These are phyloP conservation scores for Mellivora capensis DNA, from an alignment of 2,113 vertebrate species.

Conservation along the genomic window DNA sequence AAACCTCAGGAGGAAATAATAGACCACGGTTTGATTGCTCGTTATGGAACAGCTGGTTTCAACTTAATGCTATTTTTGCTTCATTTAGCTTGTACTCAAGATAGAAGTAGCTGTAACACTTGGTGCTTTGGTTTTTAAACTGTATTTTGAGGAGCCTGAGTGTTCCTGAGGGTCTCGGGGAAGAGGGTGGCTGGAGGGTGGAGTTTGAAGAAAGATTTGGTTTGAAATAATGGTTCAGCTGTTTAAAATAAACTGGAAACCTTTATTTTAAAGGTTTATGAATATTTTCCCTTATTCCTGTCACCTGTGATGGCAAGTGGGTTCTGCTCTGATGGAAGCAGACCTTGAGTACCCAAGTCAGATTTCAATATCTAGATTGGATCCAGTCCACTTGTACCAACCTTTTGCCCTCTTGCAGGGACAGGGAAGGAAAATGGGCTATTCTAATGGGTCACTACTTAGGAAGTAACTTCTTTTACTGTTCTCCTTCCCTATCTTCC, in stretches of 20 bases:
- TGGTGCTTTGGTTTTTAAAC: neutral
- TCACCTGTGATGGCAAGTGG: neutral
- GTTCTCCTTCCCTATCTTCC: neutral
- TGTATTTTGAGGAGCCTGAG: slow-evolving; percentile 16
- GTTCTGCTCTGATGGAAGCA: neutral
- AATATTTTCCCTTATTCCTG: neutral
- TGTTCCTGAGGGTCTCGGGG: neutral
- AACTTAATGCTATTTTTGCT: slow-evolving; percentile 28
- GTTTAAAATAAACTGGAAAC: neutral
- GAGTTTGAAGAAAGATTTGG: neutral
- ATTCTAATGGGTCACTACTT: neutral
- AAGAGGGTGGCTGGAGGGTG: neutral
- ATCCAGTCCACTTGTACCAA: neutral
- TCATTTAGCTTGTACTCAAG: slow-evolving; percentile 35
- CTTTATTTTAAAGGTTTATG: neutral
- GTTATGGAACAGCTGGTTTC: slow-evolving; percentile 53
- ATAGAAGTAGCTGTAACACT: slow-evolving; percentile 21
- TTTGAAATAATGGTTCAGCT: neutral
- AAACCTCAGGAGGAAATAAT: slow-evolving; percentile 53
- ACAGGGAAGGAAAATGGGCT: neutral
- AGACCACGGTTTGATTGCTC: neutral
- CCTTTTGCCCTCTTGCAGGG: no score
- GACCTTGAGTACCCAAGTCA: neutral
- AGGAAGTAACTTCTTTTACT: neutral
- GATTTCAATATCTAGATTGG: neutral